Percentiles rank a stretch among this genome's conserved stretches.
phyloP scores from a whole-genome alignment of 2,888 invertebrate genomes.

The Megastigmus dorsalis region DNA sequence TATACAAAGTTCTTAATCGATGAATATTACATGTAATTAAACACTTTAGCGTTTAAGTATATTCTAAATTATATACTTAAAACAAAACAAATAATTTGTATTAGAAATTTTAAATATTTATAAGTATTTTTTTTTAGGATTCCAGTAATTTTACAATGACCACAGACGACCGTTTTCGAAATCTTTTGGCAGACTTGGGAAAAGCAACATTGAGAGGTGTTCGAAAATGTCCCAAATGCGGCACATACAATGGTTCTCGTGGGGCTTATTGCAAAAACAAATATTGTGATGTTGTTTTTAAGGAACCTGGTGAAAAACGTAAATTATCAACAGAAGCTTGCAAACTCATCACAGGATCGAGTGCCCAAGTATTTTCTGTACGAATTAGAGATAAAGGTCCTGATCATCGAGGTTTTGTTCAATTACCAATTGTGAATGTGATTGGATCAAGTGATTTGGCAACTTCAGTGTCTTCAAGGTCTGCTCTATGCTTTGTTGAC shows the following conservation, averaged over 20 bases:
- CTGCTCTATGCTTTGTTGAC: constrained; percentile 78
- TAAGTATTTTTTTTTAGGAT: background rate
- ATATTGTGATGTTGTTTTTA: constrained; percentile 81
- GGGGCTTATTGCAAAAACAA: constrained; percentile 85
- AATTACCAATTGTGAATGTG: constrained; percentile 72
- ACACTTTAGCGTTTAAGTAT: no score
- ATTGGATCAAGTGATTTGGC: constrained; percentile 72
- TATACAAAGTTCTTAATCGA: no score
- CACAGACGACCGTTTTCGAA: constrained; percentile 71
- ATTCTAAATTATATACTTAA: background rate
- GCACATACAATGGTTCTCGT: constrained; percentile 84
- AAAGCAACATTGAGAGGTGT: constrained; percentile 83
- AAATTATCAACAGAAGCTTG: constrained; percentile 80
- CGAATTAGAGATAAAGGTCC: constrained; percentile 81
- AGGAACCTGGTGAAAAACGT: constrained; percentile 77
- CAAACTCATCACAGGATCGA: constrained; percentile 79
- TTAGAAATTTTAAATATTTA: background rate
- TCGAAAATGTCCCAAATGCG: constrained; percentile 85
- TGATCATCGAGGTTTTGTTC: constrained; percentile 85
- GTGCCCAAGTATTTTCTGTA: constrained; percentile 81
- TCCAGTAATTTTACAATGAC: constrained; percentile 67
- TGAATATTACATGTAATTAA: no score
- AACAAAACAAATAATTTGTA: background rate
- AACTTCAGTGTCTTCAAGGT: constrained; percentile 67
- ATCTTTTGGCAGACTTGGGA: constrained; percentile 77